These are phyloP conservation scores for Acromyrmex echinatior DNA, from an alignment of 1,140 invertebrate genomes.

Conservation along the genomic window DNA sequence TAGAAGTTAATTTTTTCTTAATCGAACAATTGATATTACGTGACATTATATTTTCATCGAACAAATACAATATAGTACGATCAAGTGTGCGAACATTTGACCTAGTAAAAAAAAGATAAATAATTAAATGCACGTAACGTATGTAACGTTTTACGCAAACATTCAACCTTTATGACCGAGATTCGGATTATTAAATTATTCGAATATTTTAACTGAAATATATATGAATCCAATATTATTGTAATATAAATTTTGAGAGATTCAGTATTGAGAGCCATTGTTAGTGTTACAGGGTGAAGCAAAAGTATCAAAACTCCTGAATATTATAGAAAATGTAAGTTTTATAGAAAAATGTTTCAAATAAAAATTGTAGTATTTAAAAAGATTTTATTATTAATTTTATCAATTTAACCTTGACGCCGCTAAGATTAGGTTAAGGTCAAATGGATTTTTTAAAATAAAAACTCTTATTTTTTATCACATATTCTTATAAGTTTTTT, in stretches of 20 bases:
- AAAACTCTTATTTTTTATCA: no score
- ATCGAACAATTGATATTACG: neutral
- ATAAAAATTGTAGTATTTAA: no score
- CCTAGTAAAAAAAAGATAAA: slow-evolving; percentile 52
- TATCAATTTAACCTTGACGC: no score
- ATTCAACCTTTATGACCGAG: slow-evolving; percentile 50
- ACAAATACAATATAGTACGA: neutral
- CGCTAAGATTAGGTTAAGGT: no score
- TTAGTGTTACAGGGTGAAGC: neutral
- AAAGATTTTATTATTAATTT: no score
- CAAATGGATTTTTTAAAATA: no score
- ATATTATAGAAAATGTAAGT: no score
- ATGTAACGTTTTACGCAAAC: slow-evolving; percentile 8
- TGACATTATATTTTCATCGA: slow-evolving; percentile 23
- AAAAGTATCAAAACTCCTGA: no score
- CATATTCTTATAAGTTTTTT: no score
- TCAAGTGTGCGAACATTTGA: neutral
- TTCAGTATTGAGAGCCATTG: neutral
- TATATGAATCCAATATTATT: neutral
- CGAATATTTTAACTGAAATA: slow-evolving; percentile 23
- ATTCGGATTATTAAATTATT: slow-evolving; percentile 61
- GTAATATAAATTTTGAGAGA: neutral
- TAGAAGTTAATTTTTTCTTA: neutral
- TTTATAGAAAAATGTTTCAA: no score
- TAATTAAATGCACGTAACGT: slow-evolving; percentile 52